A percentile compares a stretch with the other conserved stretches of the same genome.
Evolutionary conservation across 2,797 vertebrate genomes (phyloP).

Genomic region (Tarsius wallacei): DNA sequence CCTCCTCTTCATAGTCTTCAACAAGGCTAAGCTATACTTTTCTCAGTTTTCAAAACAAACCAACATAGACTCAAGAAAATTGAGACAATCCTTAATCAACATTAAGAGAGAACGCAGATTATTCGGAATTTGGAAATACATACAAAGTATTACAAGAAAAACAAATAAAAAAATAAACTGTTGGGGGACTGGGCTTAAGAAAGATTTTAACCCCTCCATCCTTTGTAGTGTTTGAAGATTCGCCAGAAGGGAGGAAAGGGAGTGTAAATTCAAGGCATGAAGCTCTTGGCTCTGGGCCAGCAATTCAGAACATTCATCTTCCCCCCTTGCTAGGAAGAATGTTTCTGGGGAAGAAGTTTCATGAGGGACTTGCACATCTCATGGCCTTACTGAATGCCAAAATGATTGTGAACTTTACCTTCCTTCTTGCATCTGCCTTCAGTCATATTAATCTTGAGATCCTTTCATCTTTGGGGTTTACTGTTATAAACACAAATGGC

Average conservation of each 20-base stretch:
- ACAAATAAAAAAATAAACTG: conserved; percentile 64
- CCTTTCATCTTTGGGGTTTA: conserved; percentile 22
- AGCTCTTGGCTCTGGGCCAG: conserved; percentile 71
- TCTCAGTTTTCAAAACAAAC: conserved; percentile 47
- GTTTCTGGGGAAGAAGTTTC: conserved; percentile 68
- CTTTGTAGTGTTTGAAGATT: conserved; percentile 71
- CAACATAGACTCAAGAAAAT: conserved; percentile 10
- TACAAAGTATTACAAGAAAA: conserved; percentile 31
- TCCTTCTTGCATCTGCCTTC: conserved; percentile 39
- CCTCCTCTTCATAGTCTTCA: neutral
- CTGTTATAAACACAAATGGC: neutral
- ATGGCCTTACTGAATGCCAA: neutral
- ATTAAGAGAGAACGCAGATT: neutral
- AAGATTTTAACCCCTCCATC: conserved; percentile 65
- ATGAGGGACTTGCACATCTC: neutral
- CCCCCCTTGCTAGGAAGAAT: conserved; percentile 1
- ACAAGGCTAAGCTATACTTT: conserved; percentile 20
- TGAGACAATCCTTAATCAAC: neutral
- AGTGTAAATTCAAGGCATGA: conserved; percentile 71
- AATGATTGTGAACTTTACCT: neutral
- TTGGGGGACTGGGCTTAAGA: conserved; percentile 61
- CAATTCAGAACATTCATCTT: conserved; percentile 54
- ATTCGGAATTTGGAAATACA: conserved; percentile 39
- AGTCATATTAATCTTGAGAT: neutral
- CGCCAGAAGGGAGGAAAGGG: conserved; percentile 76